Evolutionary conservation across 1,140 invertebrate species (phyloP), one percentile per base, ranked within the genome.

Genomic region (Lepidurus apus): DNA sequence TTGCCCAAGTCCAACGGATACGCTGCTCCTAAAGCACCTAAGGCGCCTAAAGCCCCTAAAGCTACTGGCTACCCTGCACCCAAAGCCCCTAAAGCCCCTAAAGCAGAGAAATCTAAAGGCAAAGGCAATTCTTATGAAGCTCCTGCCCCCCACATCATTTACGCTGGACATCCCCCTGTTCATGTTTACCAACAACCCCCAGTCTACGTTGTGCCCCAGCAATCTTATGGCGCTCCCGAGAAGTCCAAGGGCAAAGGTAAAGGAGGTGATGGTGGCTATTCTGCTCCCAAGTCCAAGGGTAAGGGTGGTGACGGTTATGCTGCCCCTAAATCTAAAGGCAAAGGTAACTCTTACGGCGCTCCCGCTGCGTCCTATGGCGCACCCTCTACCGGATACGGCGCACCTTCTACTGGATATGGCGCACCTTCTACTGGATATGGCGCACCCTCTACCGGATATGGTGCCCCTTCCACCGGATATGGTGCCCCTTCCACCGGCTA

Each of bases 161-260:
- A 86, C 75, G 81, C 84, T 77, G 85, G 85, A 43, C 85, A 86
- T 80, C 85, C 84, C 17, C 84, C 85, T 34, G 85, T 86, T 73
- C 84, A 85, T 77, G 83, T 86, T 45, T 86, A 85, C 81, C 83
- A 84, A 45, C 78, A 79, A 13, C 78, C 78, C 34, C 42, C 43
- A 8, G 78, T 74, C 42, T 79, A 79, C 78, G 45, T 79, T 42
- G 75, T 74, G 43, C 78, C 78, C 74, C 73, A 79, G 75, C 42
- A 43, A 21, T 44, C 78, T 42, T 79, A 79, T 43, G 65, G 65
- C 13, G 79, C 76, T n/a, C 79, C 79, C n/a, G 77, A 78, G 73
- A 74, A 84, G 84, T 80, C 82, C 13, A 82, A 82, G 76, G 80
- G 53, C 9, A 42, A 74, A 77, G 43, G 75, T 77, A 74, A 74